A percentile compares a stretch with the other conserved stretches of the same genome.
These are phyloP conservation scores for Arrhamphus sclerolepis DNA, from an alignment of 2,797 vertebrate genomes.

Conservation along the genomic window DNA sequence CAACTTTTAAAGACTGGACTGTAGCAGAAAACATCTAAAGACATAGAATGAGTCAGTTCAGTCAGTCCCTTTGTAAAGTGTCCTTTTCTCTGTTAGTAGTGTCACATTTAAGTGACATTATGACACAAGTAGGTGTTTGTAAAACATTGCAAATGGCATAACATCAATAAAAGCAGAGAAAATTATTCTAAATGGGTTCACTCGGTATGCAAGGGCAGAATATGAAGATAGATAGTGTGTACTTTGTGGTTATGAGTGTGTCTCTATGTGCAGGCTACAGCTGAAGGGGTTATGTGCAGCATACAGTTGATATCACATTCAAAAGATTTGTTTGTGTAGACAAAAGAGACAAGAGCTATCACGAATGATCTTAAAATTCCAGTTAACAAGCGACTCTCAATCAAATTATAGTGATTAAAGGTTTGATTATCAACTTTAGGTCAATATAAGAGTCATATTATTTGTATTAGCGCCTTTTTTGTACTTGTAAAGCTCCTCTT, in stretches of 20 bases:
- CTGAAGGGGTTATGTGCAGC: neutral
- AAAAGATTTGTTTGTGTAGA: neutral
- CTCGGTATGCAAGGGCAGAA: neutral
- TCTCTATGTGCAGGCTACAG: constrained; percentile 14
- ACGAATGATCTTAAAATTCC: neutral
- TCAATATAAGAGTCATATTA: too few relatives aligned
- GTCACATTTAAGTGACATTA: constrained; percentile 38
- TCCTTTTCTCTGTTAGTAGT: constrained; percentile 10
- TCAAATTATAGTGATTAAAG: too few relatives aligned
- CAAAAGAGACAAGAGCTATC: too few relatives aligned
- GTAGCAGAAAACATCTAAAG: neutral
- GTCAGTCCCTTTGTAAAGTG: neutral
- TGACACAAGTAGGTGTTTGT: constrained; percentile 59
- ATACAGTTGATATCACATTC: neutral
- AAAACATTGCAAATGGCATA: constrained; percentile 60
- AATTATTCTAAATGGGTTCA: constrained; percentile 16
- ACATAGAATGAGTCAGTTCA: neutral
- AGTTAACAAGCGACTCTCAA: neutral
- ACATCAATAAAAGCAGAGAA: constrained; percentile 33
- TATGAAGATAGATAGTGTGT: neutral
- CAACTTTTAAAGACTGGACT: neutral
- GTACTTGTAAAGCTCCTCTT: too few relatives aligned
- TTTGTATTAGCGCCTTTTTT: too few relatives aligned
- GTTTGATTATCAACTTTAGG: too few relatives aligned
- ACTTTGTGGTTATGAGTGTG: constrained; percentile 8